Conservation (phyloP, 2,113 vertebrate genomes). For the Zosterops lateralis region DNA sequence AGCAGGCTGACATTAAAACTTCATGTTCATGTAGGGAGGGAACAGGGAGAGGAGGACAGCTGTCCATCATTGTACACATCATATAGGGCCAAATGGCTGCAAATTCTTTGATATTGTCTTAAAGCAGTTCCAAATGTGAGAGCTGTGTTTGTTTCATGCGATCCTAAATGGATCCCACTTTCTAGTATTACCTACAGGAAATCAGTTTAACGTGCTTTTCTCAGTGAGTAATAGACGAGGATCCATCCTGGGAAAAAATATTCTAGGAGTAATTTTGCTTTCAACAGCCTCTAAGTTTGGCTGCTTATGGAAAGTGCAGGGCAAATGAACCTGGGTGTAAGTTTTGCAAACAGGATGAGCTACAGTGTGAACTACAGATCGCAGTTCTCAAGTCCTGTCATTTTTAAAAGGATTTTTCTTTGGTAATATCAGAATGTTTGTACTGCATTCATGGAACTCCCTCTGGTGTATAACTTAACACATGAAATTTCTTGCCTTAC, state of each 20-base stretch:
- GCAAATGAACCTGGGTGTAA: not conserved
- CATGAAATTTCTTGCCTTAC: slow-evolving; percentile 69
- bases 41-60: not conserved
- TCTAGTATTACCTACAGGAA: not conserved
- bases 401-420: slow-evolving; percentile 73
- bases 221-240: not conserved
- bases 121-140: slow-evolving; percentile 44
- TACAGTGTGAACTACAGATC: not conserved
- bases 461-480: slow-evolving; percentile 77
- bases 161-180: not conserved
- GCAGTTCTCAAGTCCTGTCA: slow-evolving; percentile 28
- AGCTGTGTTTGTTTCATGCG: not conserved
- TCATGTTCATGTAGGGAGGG: not conserved
- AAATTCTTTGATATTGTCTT: not conserved
- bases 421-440: slow-evolving; percentile 65
- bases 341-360: slow-evolving; percentile 11
- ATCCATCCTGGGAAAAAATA: not conserved
- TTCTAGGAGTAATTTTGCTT: not conserved
- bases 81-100: not conserved
- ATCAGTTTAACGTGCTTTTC: not conserved
- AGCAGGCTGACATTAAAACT: slow-evolving; percentile 5
- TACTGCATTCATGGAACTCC: slow-evolving; percentile 76
- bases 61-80: not conserved
- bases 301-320: slow-evolving; percentile 13
- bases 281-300: not conserved